Conservation (phyloP, 1,140 invertebrate species). For the Zophobas atratus region DNA sequence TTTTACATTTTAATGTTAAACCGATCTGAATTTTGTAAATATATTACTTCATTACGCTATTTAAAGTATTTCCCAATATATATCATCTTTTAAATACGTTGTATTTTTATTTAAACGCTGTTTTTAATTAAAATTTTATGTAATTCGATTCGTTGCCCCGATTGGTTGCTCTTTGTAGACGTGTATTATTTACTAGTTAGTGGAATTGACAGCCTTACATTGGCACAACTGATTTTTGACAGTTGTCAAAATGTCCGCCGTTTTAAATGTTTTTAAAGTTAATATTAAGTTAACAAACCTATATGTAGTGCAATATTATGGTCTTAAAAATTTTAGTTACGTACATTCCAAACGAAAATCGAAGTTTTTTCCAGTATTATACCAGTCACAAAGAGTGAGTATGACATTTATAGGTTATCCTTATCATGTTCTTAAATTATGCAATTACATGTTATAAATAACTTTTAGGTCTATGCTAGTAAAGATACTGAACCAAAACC, state of each 20-base stretch:
- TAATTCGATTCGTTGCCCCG: background rate
- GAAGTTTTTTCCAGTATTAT: constrained; percentile 44
- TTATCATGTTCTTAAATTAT: constrained; percentile 1
- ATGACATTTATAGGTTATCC: constrained; percentile 47
- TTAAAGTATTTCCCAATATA: constrained; percentile 18
- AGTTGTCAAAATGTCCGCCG: constrained; percentile 55
- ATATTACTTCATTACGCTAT: constrained; percentile 41
- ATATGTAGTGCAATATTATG: constrained; percentile 49
- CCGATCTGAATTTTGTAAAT: constrained; percentile 43
- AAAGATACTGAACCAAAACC: constrained; percentile 34
- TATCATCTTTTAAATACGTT: background rate
- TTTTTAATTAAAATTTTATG: background rate
- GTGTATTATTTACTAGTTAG: background rate
- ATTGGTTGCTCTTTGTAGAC: too few species aligned
- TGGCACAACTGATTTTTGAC: constrained; percentile 17
- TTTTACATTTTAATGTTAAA: constrained; percentile 29
- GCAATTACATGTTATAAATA: constrained; percentile 28
- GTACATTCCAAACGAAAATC: constrained; percentile 49
- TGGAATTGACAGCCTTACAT: background rate
- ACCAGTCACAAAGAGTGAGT: constrained; percentile 53
- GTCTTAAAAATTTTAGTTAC: constrained; percentile 52
- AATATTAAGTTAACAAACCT: constrained; percentile 56
- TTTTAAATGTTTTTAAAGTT: constrained; percentile 60
- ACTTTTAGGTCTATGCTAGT: constrained; percentile 42
- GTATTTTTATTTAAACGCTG: constrained; percentile 1